Conservation (phyloP, 2,888 invertebrate species). For the Drosophila subquinaria region DNA sequence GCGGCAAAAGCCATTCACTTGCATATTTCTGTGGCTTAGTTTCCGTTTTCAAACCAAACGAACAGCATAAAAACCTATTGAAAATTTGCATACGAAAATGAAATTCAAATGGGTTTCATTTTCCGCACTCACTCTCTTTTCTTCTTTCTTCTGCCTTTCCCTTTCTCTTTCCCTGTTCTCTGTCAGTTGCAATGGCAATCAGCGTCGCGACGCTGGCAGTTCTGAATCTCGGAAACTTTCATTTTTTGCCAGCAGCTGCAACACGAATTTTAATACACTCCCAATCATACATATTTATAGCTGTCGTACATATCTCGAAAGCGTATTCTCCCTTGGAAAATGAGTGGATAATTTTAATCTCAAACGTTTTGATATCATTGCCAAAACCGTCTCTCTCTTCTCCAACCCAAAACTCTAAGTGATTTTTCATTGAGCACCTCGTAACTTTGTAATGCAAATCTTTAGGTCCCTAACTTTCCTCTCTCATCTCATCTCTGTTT, state of each 20-base stretch:
- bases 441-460: conserved; percentile 73
- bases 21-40: conserved; percentile 76
- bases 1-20: conserved; percentile 64
- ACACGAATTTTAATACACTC: conserved; percentile 43
- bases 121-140: conserved; percentile 21
- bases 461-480: conserved; percentile 4
- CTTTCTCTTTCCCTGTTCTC: neutral
- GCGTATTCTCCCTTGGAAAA: conserved; percentile 13
- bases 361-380: conserved; percentile 47
- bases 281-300: conserved; percentile 48
- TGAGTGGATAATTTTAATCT: conserved; percentile 60
- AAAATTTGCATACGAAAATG: conserved; percentile 78
- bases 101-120: conserved; percentile 73
- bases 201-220: conserved; percentile 10
- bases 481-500: neutral
- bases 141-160: neutral
- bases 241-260: conserved; percentile 38
- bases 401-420: conserved; percentile 49
- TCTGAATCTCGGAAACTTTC: conserved; percentile 51
- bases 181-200: conserved; percentile 35
- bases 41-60: conserved; percentile 70
- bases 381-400: neutral
- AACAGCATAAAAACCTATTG: conserved; percentile 71
- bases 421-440: conserved; percentile 61
- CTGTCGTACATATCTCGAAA: conserved; percentile 29